Conservation (phyloP, 2,888 invertebrate genomes). For the Andrena marginata region DNA sequence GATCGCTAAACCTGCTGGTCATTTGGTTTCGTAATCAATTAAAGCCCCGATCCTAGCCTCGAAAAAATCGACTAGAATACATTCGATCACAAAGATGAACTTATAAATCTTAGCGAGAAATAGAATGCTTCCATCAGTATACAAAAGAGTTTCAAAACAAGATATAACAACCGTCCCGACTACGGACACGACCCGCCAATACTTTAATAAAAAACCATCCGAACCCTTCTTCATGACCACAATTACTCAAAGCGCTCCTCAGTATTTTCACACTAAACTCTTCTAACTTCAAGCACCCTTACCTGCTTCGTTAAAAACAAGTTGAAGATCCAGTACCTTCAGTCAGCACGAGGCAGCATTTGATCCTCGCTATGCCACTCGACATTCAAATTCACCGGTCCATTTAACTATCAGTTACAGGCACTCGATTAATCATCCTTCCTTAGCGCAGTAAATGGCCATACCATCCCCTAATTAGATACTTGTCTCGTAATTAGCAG, state of each 20-base stretch:
- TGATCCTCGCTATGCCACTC: not conserved
- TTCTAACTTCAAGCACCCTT: too few relatives aligned
- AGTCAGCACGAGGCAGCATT: not conserved
- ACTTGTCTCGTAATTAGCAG: constrained; percentile 48
- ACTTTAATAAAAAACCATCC: too few relatives aligned
- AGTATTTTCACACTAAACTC: too few relatives aligned
- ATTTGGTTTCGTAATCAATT: constrained; percentile 33
- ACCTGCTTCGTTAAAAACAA: too few relatives aligned
- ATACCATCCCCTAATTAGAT: constrained; percentile 34
- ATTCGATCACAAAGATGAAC: not conserved
- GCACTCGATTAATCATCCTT: constrained; percentile 30
- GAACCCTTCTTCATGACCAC: too few relatives aligned
- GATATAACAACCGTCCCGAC: too few relatives aligned
- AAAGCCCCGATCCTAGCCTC: not conserved
- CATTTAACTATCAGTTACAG: constrained; percentile 22
- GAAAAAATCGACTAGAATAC: not conserved
- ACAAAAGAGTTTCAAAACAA: not conserved
- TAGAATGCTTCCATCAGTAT: not conserved
- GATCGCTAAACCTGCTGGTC: constrained; percentile 13
- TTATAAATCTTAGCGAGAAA: not conserved
- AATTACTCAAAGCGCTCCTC: too few relatives aligned
- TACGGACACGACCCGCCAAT: not conserved
- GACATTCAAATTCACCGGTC: constrained; percentile 3
- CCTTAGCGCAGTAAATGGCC: not conserved
- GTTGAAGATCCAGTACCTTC: too few relatives aligned